Conservation (phyloP, 2,113 vertebrate species). For the Triplophysa tibetana region DNA sequence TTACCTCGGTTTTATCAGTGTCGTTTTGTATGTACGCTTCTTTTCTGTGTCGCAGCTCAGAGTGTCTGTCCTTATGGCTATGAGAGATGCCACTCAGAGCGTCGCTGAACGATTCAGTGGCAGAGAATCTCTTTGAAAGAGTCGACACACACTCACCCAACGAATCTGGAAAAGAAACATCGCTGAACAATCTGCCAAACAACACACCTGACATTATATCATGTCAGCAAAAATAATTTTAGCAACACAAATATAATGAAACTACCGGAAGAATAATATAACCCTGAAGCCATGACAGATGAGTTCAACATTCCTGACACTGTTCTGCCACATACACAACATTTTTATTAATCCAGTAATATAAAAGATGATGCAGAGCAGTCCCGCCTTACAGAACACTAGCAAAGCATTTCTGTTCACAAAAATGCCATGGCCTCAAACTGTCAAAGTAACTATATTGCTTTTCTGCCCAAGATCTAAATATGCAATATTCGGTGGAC, state of each 20-base stretch:
- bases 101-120: conserved; percentile 68
- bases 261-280: too few relatives aligned
- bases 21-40: conserved; percentile 63
- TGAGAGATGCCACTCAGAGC: conserved; percentile 65
- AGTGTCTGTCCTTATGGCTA: conserved; percentile 69
- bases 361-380: neutral
- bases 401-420: conserved; percentile 36
- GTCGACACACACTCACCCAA: conserved; percentile 76
- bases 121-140: conserved; percentile 72
- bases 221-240: conserved; percentile 17
- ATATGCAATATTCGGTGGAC: conserved; percentile 40
- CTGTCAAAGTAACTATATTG: conserved; percentile 49
- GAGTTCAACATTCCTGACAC: conserved; percentile 16
- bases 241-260: conserved; percentile 1
- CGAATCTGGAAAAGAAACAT: conserved; percentile 65
- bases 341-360: conserved; percentile 17
- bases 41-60: conserved; percentile 74
- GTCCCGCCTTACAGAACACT: conserved; percentile 24
- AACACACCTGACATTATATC: neutral
- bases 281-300: neutral
- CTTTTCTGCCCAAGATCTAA: conserved; percentile 23
- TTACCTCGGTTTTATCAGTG: conserved; percentile 72
- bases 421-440: conserved; percentile 54
- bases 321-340: conserved; percentile 16
- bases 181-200: neutral